phyloP scores from a whole-genome alignment of 2,113 vertebrate genomes.

The Mellivora capensis region DNA sequence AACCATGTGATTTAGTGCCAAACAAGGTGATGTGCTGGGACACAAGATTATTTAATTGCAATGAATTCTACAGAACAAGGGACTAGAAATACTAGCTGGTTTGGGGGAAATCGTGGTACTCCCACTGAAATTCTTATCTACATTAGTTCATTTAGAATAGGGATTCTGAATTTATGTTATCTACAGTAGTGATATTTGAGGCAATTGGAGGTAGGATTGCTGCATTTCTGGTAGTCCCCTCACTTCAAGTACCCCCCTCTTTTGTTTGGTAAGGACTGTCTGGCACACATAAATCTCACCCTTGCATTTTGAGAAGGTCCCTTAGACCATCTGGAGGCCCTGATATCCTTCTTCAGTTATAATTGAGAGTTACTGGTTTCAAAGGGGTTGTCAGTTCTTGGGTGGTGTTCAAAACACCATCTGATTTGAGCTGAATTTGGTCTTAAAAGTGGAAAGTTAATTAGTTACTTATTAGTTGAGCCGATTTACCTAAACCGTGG shows the following conservation, averaged over 20 bases:
- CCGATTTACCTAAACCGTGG: not conserved
- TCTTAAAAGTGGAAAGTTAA: slow-evolving; percentile 24
- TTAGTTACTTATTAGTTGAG: slow-evolving; percentile 26
- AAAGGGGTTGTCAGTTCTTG: slow-evolving; percentile 42
- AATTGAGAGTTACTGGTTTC: slow-evolving; percentile 19
- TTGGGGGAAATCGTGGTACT: not conserved
- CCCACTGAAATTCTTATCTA: not conserved
- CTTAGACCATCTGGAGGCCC: not conserved
- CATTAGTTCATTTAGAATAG: not conserved
- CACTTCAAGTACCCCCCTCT: not conserved
- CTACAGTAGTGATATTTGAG: not conserved
- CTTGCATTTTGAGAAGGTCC: not conserved
- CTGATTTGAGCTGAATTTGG: slow-evolving; percentile 6
- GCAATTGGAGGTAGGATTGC: not conserved
- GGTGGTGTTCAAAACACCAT: not conserved
- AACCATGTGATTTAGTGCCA: slow-evolving; percentile 62
- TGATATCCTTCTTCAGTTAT: not conserved
- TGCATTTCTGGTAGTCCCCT: not conserved
- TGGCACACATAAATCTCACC: not conserved
- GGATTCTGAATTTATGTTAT: not conserved
- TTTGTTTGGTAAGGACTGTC: not conserved
- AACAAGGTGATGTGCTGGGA: slow-evolving; percentile 56
- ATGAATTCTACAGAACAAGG: not conserved
- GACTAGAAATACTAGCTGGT: not conserved
- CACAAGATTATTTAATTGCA: not conserved